phyloP scores from a whole-genome alignment of 2,797 vertebrate genomes.

The Knipowitschia caucasica region DNA sequence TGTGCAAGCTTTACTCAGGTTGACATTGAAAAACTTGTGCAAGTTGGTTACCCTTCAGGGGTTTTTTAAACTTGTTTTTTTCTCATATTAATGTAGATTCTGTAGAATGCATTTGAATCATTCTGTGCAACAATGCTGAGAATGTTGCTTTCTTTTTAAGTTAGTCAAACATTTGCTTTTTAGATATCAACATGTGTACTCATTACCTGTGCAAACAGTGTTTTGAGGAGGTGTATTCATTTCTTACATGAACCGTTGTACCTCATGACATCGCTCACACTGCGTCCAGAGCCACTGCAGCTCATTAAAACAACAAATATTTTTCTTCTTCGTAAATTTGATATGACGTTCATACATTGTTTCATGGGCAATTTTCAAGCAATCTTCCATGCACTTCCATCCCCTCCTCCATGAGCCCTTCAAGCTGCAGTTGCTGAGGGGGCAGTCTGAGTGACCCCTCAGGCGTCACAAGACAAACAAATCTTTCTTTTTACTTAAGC shows the following conservation, averaged over 20 bases:
- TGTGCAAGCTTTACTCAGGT: slow-evolving; percentile 36
- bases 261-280: too few relatives aligned
- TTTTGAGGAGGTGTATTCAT: not conserved
- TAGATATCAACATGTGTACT: not conserved
- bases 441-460: too few relatives aligned
- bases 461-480: slow-evolving; percentile 2
- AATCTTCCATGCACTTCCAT: too few relatives aligned
- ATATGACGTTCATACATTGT: too few relatives aligned
- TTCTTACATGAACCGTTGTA: slow-evolving; percentile 5
- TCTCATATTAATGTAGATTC: too few relatives aligned
- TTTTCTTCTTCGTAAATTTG: too few relatives aligned
- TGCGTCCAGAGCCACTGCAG: too few relatives aligned
- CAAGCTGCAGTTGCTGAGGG: too few relatives aligned
- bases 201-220: slow-evolving; percentile 6
- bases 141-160: not conserved
- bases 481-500: slow-evolving; percentile 3
- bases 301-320: too few relatives aligned
- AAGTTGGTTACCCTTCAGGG: slow-evolving; percentile 44
- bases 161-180: slow-evolving; percentile 7
- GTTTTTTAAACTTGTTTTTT: slow-evolving; percentile 10
- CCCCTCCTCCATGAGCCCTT: too few relatives aligned
- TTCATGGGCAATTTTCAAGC: too few relatives aligned
- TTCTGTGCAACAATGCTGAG: not conserved
- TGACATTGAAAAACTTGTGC: slow-evolving; percentile 33
- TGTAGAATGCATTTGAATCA: not conserved